phyloP scores from a whole-genome alignment of 2,888 invertebrate genomes.

The Cryptops parisi region DNA sequence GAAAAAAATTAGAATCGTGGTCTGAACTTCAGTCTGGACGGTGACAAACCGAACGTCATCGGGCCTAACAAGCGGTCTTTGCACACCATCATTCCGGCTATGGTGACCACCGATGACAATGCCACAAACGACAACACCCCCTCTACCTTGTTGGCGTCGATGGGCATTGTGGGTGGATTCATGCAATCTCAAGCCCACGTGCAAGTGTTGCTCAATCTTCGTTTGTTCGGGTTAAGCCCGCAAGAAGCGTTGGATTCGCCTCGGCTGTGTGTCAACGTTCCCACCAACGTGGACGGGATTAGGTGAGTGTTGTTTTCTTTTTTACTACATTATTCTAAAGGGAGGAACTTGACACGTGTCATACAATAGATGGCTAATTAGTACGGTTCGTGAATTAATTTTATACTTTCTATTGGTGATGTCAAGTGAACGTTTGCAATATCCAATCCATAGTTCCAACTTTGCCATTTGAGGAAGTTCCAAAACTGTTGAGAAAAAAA shows the following conservation, averaged over 20 bases:
- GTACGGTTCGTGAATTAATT: too few relatives aligned
- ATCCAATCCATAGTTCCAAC: too few relatives aligned
- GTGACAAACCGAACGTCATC: conserved; percentile 26
- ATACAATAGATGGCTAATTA: too few relatives aligned
- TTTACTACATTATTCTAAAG: too few relatives aligned
- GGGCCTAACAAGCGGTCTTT: conserved; percentile 29
- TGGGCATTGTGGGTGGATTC: conserved; percentile 31
- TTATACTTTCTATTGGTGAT: too few relatives aligned
- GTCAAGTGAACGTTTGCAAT: too few relatives aligned
- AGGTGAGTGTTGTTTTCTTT: too few relatives aligned
- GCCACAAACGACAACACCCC: too few relatives aligned
- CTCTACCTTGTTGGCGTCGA: conserved; percentile 27
- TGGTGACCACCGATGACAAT: conserved; percentile 27
- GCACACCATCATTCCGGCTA: conserved; percentile 31
- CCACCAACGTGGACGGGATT: neutral
- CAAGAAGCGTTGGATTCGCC: conserved; percentile 19
- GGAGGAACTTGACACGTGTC: too few relatives aligned
- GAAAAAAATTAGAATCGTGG: conserved; percentile 33
- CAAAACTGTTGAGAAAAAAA: too few relatives aligned
- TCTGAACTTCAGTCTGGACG: conserved; percentile 26
- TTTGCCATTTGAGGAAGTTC: too few relatives aligned
- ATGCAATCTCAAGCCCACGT: conserved; percentile 34
- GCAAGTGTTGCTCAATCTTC: conserved; percentile 28
- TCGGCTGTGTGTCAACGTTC: conserved; percentile 16
- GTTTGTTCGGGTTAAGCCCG: conserved; percentile 19